Percentiles rank a stretch among this genome's conserved stretches.
Conservation (phyloP, 2,113 vertebrate species). For the Marmota flaviventris region DNA sequence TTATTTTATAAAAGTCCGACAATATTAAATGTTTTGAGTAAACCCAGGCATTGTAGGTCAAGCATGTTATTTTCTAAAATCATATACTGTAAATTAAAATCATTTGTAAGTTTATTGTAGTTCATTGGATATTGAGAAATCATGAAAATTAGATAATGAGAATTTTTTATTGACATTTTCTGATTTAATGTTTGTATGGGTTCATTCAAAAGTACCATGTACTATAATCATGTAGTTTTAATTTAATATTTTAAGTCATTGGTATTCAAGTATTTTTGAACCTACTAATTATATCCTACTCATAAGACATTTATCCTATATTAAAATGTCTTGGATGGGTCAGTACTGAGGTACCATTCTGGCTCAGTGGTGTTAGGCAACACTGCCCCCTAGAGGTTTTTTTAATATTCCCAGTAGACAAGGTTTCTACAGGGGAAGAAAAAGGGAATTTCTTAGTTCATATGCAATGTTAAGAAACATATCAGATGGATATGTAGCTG, state of each 20-base stretch:
- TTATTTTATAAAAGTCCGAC: not conserved
- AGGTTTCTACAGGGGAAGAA: not conserved
- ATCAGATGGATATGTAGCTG: not conserved
- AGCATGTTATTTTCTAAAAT: not conserved
- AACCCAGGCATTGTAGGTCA: not conserved
- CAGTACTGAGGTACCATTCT: not conserved
- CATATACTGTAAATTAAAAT: not conserved
- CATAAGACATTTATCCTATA: not conserved
- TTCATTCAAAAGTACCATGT: not conserved
- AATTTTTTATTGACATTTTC: not conserved
- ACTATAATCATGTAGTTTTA: not conserved
- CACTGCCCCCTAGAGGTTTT: constrained; percentile 75
- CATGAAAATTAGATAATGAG: not conserved
- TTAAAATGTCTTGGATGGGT: not conserved
- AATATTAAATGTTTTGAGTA: not conserved
- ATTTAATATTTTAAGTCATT: constrained; percentile 8
- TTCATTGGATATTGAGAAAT: not conserved
- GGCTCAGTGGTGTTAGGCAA: constrained; percentile 45
- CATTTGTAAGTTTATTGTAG: not conserved
- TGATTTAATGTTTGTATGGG: not conserved
- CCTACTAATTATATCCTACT: not conserved
- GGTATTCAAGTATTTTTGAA: constrained; percentile 1
- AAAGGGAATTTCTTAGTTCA: not conserved
- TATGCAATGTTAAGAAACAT: not conserved
- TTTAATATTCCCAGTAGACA: constrained; percentile 56